These are phyloP conservation scores for Dryomyza anilis DNA, from an alignment of 2,888 invertebrate species.

Conservation along the genomic window DNA sequence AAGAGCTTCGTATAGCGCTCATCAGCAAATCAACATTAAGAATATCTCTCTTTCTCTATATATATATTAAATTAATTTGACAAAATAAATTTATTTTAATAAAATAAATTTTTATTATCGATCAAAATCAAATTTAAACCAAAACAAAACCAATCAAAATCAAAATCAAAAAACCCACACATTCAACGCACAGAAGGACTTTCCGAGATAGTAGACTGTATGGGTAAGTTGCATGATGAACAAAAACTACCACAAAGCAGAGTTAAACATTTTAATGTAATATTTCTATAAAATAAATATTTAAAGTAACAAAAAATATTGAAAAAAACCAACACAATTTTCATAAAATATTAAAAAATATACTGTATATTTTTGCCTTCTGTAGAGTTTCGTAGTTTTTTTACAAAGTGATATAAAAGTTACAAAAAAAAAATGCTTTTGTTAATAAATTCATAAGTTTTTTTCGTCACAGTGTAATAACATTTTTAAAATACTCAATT, in stretches of 20 bases:
- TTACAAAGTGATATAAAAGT: not conserved
- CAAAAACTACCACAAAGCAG: constrained; percentile 40
- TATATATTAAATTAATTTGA: not conserved
- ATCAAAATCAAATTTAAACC: not conserved
- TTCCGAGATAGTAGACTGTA: constrained; percentile 89
- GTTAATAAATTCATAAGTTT: not conserved
- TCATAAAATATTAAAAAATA: not conserved
- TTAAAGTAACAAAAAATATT: not conserved
- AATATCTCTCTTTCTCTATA: too few relatives aligned
- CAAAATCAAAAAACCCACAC: not conserved
- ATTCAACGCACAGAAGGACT: constrained; percentile 72
- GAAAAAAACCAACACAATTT: not conserved
- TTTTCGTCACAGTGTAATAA: constrained; percentile 16
- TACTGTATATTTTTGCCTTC: constrained; percentile 6
- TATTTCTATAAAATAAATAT: constrained; percentile 9
- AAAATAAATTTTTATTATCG: not conserved
- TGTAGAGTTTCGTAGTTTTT: constrained; percentile 21
- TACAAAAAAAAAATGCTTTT: constrained; percentile 9
- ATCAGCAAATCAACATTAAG: not conserved
- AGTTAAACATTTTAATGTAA: constrained; percentile 31
- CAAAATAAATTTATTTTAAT: not conserved
- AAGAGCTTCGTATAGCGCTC: constrained; percentile 16
- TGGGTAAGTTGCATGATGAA: constrained; percentile 67
- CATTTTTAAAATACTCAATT: constrained; percentile 11
- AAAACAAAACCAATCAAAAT: not conserved